phyloP scores from a whole-genome alignment of 2,888 invertebrate genomes.

The Catocala sponsa region DNA sequence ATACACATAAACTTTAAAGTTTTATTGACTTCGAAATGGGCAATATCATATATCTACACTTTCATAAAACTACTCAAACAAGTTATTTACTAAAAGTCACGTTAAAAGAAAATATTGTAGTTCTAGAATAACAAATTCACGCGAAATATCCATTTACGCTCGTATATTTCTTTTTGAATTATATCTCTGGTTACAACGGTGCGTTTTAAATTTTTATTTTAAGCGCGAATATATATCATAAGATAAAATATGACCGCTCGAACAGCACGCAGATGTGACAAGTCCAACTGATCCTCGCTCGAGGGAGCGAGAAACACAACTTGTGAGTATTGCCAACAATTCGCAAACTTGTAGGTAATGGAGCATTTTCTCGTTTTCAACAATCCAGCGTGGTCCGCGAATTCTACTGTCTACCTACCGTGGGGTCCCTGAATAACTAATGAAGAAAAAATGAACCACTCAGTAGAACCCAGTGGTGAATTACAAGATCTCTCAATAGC shows the following conservation, averaged over 20 bases:
- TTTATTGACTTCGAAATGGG: not conserved
- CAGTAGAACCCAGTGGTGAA: conserved; percentile 49
- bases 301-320: conserved; percentile 69
- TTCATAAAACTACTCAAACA: not conserved
- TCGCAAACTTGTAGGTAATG: conserved; percentile 71
- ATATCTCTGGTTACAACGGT: conserved; percentile 41
- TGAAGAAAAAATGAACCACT: conserved; percentile 65
- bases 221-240: conserved; percentile 59
- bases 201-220: conserved; percentile 51
- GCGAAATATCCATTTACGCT: conserved; percentile 36
- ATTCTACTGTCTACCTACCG: conserved; percentile 44
- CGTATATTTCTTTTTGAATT: conserved; percentile 46
- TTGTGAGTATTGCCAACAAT: conserved; percentile 75
- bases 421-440: conserved; percentile 62
- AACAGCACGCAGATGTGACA: conserved; percentile 76
- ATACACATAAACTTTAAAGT: no score
- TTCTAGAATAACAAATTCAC: conserved; percentile 24
- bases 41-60: not conserved
- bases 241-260: conserved; percentile 69
- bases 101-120: conserved; percentile 12
- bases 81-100: conserved; percentile 8
- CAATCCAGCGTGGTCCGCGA: conserved; percentile 55
- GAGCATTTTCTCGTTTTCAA: conserved; percentile 66
- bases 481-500: conserved; percentile 54
- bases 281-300: conserved; percentile 70